These are phyloP conservation scores for Drosophila gaucha DNA, from an alignment of 2,888 invertebrate species.

Conservation along the genomic window DNA sequence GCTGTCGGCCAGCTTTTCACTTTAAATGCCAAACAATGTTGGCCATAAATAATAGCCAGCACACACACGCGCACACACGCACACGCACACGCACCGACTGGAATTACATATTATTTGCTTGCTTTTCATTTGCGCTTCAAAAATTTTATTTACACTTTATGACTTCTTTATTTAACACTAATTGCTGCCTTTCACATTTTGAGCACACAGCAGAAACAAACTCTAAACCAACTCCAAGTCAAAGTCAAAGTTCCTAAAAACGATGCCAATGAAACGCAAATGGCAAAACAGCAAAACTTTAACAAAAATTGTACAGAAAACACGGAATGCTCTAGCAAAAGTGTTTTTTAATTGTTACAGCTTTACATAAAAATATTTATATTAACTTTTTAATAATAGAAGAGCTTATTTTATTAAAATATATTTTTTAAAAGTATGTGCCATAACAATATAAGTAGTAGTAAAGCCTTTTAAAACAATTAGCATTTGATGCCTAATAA, in stretches of 20 bases:
- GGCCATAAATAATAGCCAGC: slow-evolving; percentile 64
- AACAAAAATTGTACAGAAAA: not conserved
- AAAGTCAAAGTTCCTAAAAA: not conserved
- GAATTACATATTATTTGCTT: slow-evolving; percentile 46
- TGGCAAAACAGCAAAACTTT: not conserved
- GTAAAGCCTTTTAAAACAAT: too few relatives aligned
- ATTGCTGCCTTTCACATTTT: slow-evolving; percentile 60
- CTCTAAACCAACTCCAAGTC: not conserved
- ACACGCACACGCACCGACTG: not conserved
- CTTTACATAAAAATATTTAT: too few relatives aligned
- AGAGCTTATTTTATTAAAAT: too few relatives aligned
- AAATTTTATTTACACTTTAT: slow-evolving; percentile 76
- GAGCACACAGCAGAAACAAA: slow-evolving; percentile 3
- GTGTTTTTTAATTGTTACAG: too few relatives aligned
- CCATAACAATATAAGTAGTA: too few relatives aligned
- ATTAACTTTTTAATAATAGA: too few relatives aligned
- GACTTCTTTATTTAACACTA: slow-evolving; percentile 75
- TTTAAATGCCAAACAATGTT: slow-evolving; percentile 63
- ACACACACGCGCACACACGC: not conserved
- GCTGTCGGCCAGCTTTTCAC: slow-evolving; percentile 52
- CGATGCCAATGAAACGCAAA: not conserved
- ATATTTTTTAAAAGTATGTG: too few relatives aligned
- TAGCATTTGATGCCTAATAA: too few relatives aligned
- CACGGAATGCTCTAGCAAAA: slow-evolving; percentile 24
- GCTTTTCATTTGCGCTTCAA: slow-evolving; percentile 61